Evolutionary conservation across 2,888 invertebrate species (phyloP), one percentile per base, ranked within the genome.

Genomic region (Drosophila subsilvestris): DNA sequence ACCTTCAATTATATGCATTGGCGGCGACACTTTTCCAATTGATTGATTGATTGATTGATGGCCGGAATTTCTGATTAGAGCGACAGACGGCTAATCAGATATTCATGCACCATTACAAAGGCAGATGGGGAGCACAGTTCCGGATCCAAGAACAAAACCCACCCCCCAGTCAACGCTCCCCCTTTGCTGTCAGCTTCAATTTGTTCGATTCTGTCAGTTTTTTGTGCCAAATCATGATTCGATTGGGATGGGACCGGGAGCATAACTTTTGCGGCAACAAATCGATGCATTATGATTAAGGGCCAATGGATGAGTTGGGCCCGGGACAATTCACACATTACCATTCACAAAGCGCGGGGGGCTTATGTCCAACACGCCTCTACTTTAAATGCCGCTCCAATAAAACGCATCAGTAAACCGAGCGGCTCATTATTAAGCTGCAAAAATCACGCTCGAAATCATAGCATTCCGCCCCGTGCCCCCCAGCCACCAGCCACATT

Each of bases 401-500:
- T 77, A 78, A 79, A 80, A 77, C 67, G 85, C 74, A 74, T 75
- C 78, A 85, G 78, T 79, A 89, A 84, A 80, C 76, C 73, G 50
- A 76, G 61, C 37, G 80, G 76, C 83, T 80, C 86, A 84, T 90
- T 82, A 89, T 90, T 86, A 90, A 89, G 85, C 90, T 78, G 80
- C 85, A 87, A 82, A 87, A 90, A 90, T 90, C 88, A 87, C 86
- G 85, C 89, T 90, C 59, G 76, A 79, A 76, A 70, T 69, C 71
- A 49, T 45, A 17, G 45, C 32, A 47, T 57, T 57, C 51, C 32
- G 27, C 18, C 37, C 42, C 5, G 1, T n/a, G n/a, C n/a, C 32
- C 32, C 4, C 3, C 32, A 4, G 12, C 32, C 32, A 12, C 12
- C 10, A 4, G 4, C 22, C 42, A 20, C 27, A 27, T 27, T 14